A percentile compares a stretch with the other conserved stretches of the same genome.
These are phyloP conservation scores for Pilophorus perplexus DNA, from an alignment of 2,888 invertebrate species.

Conservation along the genomic window DNA sequence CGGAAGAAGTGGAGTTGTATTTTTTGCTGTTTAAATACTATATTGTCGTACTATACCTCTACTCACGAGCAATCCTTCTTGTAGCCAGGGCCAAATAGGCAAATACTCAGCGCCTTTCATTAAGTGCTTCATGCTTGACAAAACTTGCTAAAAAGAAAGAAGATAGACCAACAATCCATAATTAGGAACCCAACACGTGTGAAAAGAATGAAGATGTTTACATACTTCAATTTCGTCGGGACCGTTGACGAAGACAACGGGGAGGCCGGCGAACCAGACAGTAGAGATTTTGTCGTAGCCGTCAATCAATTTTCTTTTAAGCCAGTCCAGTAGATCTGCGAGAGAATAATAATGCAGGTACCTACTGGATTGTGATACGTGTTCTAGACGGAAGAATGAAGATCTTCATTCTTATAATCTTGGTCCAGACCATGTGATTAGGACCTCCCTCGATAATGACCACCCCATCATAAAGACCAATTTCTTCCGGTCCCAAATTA, in stretches of 20 bases:
- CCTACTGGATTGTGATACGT: no score
- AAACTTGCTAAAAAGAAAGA: conserved; percentile 16
- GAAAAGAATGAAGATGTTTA: no score
- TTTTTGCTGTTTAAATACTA: background rate
- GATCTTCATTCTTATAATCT: no score
- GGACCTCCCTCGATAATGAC: no score
- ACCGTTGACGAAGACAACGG: conserved; percentile 8
- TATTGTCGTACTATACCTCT: background rate
- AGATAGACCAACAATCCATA: no score
- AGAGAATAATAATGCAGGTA: no score
- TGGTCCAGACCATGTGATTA: no score
- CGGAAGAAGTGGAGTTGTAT: background rate
- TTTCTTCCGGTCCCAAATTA: no score
- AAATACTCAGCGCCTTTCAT: background rate
- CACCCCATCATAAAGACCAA: no score
- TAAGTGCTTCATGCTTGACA: background rate
- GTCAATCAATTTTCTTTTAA: background rate
- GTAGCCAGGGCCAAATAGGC: background rate
- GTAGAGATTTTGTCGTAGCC: background rate
- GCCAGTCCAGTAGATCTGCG: background rate
- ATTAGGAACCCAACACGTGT: no score
- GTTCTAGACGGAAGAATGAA: no score
- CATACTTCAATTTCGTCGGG: conserved; percentile 29
- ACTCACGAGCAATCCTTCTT: background rate
- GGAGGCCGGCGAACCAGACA: conserved; percentile 15